Evolutionary conservation across 2,797 vertebrate genomes (phyloP).

Genomic region (Mallotus villosus): DNA sequence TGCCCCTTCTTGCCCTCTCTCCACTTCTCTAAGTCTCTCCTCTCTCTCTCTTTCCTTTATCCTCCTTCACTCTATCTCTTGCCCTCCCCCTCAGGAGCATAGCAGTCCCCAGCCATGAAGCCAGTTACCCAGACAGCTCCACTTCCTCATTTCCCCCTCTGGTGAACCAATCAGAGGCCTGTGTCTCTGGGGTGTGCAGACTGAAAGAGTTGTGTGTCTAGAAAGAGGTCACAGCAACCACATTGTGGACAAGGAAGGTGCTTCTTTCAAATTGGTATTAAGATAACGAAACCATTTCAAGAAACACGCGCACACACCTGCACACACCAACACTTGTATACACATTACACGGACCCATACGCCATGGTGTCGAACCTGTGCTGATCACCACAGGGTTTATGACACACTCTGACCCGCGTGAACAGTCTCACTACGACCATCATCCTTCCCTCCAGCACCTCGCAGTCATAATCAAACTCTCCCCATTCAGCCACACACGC

Average conservation of each 20-base stretch:
- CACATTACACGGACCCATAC: not conserved
- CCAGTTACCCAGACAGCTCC: not conserved
- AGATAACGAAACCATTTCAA: not conserved
- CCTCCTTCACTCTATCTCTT: not conserved
- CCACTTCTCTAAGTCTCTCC: not conserved
- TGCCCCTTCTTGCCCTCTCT: not conserved
- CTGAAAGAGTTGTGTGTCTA: not conserved
- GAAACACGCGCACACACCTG: not conserved
- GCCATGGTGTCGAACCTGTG: too few relatives aligned
- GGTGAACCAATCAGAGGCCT: constrained; percentile 1
- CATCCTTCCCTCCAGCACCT: too few relatives aligned
- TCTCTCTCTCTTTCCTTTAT: not conserved
- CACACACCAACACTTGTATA: not conserved
- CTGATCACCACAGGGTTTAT: too few relatives aligned
- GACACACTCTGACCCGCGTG: too few relatives aligned
- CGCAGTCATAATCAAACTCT: not conserved
- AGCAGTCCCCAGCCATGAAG: constrained; percentile 14
- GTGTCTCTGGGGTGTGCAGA: not conserved
- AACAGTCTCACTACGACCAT: too few relatives aligned
- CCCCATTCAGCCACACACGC: not conserved
- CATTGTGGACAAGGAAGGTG: not conserved
- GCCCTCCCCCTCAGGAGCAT: constrained; percentile 8
- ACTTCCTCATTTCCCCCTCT: constrained; percentile 6
- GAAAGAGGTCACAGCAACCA: not conserved
- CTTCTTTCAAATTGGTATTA: not conserved